Evolutionary conservation across 2,888 invertebrate genomes (phyloP).

Genomic region (Nebria brevicollis): DNA sequence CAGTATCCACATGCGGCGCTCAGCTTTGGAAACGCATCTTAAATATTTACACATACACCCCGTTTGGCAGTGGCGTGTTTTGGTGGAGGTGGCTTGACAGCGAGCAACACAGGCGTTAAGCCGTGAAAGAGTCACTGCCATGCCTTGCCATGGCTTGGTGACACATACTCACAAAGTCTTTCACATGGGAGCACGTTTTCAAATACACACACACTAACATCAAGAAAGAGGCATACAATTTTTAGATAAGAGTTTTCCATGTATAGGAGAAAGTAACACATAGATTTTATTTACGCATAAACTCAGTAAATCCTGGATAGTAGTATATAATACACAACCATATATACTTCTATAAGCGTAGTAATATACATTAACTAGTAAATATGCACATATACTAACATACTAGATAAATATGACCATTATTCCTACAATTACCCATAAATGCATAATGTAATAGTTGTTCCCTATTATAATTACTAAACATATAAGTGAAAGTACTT

Average conservation of each 20-base stretch:
- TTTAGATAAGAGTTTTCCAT: background rate
- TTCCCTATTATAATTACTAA: background rate
- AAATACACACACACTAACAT: background rate
- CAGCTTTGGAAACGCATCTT: background rate
- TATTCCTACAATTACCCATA: background rate
- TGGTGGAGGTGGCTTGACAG: background rate
- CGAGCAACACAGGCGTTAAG: background rate
- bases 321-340: background rate
- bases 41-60: background rate
- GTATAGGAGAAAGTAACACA: background rate
- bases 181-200: background rate
- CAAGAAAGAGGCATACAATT: background rate
- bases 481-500: too few relatives aligned
- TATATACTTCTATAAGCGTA: too few relatives aligned
- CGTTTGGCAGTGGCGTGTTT: background rate
- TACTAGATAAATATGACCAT: background rate
- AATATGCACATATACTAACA: background rate
- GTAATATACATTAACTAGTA: background rate
- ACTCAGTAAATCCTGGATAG: background rate
- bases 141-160: background rate
- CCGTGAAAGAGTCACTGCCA: background rate
- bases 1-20: background rate
- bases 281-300: background rate
- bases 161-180: background rate
- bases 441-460: background rate